Base-by-base conservation (phyloP, 1,140 invertebrate species). In the Marisa cornuarietis region DNA sequence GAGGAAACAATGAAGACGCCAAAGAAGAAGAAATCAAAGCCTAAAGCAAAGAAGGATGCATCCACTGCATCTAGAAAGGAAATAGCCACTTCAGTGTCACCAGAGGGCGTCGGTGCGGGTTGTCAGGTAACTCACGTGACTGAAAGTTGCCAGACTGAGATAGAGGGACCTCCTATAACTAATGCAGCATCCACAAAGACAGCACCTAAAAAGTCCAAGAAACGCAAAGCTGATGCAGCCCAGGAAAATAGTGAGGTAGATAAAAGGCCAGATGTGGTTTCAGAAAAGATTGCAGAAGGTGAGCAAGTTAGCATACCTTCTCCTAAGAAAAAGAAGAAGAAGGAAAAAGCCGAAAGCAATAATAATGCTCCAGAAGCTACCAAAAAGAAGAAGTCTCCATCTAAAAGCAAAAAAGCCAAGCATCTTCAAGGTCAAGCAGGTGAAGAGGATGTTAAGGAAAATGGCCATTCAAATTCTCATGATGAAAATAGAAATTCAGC, bases 271-370 rank as follows among this genome's bases (percentile, higher is more conserved):
- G 72, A 62, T 22, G 76, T 81, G 68, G 54, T 71, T 7, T 78
- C 82, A 24, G 76, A 79, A 26, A 80, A 73, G 54, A 79, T 78
- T 71, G 61, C 24, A 71, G 74, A 73, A 24, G 79, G 80, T 24
- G 51, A 63, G 79, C 79, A 80, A 79, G 51, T 7, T 9, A 76
- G 42, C 71, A 42, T 58, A 49, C 61, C 62, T 24, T n/a, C 71
- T 62, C 54, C 74, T 72, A 82, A 82, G 73, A 84, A 82, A 72
- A 85, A 79, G 54, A 85, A 83, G 51, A 82, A 81, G 71, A 80
- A 76, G 42, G 74, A 76, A 79, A 74, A 31, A 61, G 62, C 16
- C 11, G 81, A 83, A 71, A 65, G 42, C 26, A 78, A 69, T 71
- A 58, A 71, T 52, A 65, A 71, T 62, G 26, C 18, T 72, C 71